These are phyloP conservation scores for Myripristis jacobus DNA, from an alignment of 2,797 vertebrate species.

Conservation along the genomic window DNA sequence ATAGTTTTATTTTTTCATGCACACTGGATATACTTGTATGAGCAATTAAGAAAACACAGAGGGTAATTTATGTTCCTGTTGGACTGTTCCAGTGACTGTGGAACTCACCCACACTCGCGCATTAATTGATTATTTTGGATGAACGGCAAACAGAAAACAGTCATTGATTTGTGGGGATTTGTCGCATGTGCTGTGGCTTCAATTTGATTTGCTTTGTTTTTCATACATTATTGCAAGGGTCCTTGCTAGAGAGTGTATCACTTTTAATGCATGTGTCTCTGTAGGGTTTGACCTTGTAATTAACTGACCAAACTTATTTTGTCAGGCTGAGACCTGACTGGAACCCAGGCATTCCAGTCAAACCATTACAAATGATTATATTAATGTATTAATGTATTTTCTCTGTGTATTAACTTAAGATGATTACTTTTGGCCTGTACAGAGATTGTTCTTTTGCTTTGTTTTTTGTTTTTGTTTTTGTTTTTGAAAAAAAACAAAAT, in stretches of 20 bases:
- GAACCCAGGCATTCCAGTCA: constrained; percentile 53
- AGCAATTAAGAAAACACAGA: constrained; percentile 43
- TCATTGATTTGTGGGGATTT: constrained; percentile 19
- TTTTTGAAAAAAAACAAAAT: constrained; percentile 21
- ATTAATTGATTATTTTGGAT: constrained; percentile 12
- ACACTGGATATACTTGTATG: constrained; percentile 23
- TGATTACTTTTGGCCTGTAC: constrained; percentile 13
- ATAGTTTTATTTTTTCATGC: constrained; percentile 5
- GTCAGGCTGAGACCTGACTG: constrained; percentile 3
- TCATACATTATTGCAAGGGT: constrained; percentile 1
- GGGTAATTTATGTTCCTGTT: constrained; percentile 40
- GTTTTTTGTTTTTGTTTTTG: constrained; percentile 5
- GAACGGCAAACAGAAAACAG: neutral
- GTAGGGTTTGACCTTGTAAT: constrained; percentile 14
- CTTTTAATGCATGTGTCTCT: constrained; percentile 28
- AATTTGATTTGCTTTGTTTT: constrained; percentile 13
- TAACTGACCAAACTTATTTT: constrained; percentile 1
- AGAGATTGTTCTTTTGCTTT: constrained; percentile 12
- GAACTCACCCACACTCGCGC: constrained; percentile 5
- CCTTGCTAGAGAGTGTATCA: constrained; percentile 1
- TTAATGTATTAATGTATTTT: constrained; percentile 5
- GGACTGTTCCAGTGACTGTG: neutral
- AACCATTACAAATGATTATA: neutral
- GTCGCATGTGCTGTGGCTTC: constrained; percentile 1
- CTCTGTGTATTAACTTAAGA: constrained; percentile 10